Base-by-base conservation (phyloP, 2,888 invertebrate genomes). In the Synergus gifuensis region DNA sequence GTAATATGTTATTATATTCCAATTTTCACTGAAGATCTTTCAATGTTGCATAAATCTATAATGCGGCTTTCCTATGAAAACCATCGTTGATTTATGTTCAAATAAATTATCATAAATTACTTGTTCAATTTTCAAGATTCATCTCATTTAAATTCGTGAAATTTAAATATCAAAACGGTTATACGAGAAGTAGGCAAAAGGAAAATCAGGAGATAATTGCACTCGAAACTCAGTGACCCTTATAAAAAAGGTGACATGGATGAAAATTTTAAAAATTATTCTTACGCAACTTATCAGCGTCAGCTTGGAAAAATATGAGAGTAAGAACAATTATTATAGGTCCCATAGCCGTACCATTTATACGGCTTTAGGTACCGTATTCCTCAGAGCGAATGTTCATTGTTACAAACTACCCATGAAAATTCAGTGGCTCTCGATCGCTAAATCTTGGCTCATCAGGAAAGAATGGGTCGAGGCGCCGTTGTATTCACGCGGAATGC, bases 401-500 rank as follows among this genome's bases (percentile, higher is more conserved):
- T 62, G 60, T 62, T 62, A 62, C 60, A 62, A 62, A 62, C 18
- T 62, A 62, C 60, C 60, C 60, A 62, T 62, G 60, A 62, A 62
- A 62, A 62, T 62, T 62, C 60, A 62, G 60, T 62, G 22, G 60
- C 60, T 62, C 22, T 62, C 60, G 60, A 62, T 62, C 60, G 60
- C 60, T 62, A 62, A 62, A 62, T 62, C 60, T 62, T 62, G 22
- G 60, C 60, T 62, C 60, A 62, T 28, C 11, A 62, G 22, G 22
- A 22, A 62, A 62, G 60, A 62, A 62, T 62, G 22, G 60, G 60
- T 62, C 22, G 60, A 62, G 60, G 11, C 60, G 60, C 60, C 60
- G 11, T 62, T 22, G 60, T 22, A 62, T 62, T 62, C 60, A 62
- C 60, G 22, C 60, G n/a, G 60, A 28, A 28, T 28, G 28, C 28